Percentiles rank a stretch among this genome's conserved stretches.
Conservation (phyloP, 2,888 invertebrate species). For the Oeneis ivallda region DNA sequence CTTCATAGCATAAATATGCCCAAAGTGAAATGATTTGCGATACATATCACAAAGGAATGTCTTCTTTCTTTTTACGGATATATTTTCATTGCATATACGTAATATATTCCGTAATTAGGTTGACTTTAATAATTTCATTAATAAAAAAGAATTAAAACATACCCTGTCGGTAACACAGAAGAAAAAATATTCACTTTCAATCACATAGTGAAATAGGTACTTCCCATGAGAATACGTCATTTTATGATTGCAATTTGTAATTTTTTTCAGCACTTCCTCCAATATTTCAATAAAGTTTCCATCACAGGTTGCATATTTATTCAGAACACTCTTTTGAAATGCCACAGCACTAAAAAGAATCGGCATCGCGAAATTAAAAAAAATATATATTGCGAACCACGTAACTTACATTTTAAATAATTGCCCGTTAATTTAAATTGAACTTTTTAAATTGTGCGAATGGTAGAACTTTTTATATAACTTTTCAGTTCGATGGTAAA, state of each 20-base stretch:
- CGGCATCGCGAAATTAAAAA: slow-evolving; percentile 85
- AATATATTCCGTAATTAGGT: background rate
- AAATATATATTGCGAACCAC: background rate
- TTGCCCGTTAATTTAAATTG: background rate
- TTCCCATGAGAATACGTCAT: slow-evolving; percentile 90
- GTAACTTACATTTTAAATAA: slow-evolving; percentile 21
- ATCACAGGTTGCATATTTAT: slow-evolving; percentile 93
- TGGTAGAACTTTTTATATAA: slow-evolving; percentile 1
- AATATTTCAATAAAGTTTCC: slow-evolving; percentile 97
- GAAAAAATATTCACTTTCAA: slow-evolving; percentile 90
- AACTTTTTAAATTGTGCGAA: background rate
- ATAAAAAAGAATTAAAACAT: slow-evolving; percentile 57
- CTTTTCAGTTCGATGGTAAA: slow-evolving; percentile 20
- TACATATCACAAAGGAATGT: background rate
- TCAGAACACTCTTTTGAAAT: slow-evolving; percentile 87
- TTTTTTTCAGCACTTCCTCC: slow-evolving; percentile 91
- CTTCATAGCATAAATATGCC: too few species aligned
- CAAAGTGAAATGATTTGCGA: background rate
- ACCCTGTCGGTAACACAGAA: slow-evolving; percentile 97
- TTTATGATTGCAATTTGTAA: slow-evolving; percentile 89
- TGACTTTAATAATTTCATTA: background rate
- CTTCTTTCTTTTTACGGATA: background rate
- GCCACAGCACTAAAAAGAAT: slow-evolving; percentile 94
- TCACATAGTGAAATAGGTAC: slow-evolving; percentile 90
- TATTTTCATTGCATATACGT: background rate